Base-by-base conservation (phyloP, 2,888 invertebrate species). In the Acanthosoma haemorrhoidale region DNA sequence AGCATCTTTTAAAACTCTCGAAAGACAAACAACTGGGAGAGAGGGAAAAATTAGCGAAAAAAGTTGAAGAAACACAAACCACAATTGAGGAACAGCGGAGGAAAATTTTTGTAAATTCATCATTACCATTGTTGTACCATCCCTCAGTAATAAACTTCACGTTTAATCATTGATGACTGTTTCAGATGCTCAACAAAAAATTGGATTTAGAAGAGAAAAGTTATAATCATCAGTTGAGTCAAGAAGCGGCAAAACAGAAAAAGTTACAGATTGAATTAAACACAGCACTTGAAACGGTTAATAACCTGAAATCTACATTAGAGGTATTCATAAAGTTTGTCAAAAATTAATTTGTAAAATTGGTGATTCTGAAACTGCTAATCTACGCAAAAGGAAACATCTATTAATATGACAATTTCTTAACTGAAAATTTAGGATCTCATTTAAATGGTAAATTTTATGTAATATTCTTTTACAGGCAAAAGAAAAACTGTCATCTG, bases 11-110 rank as follows among this genome's bases (percentile, higher is more conserved):
- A 73, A 86, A 87, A 75, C 80, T 92, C 29, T 89, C 88, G 75
- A 89, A 86, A 78, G 89, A 91, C 75, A 87, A 87, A 76, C 87
- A 87, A 77, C 84, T 92, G 8, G 84, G 83, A 13, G 91, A 91
- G 75, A 84, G 91, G 21, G 90, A 91, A 76, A 88, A 88, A 75
- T 81, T 92, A 8, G 84, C 87, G 71, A 82, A 85, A 6, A 86
- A 88, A 78, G 79, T 81, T 32, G 78, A 78, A 29, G 80, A 81
- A 73, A 76, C 81, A 71, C 79, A 79, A 75, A 77, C 77, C 70
- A 78, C 78, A 70, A 77, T 81, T 71, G 76, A 78, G 68, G 78
- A 80, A 63, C 81, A 81, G 72, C 79, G 80, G 69, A 78, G 79
- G 68, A 80, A 79, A 69, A 81, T 82, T 73, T 79, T 80, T 77